Conservation (phyloP, 1,140 invertebrate species). For the Samia ricini region DNA sequence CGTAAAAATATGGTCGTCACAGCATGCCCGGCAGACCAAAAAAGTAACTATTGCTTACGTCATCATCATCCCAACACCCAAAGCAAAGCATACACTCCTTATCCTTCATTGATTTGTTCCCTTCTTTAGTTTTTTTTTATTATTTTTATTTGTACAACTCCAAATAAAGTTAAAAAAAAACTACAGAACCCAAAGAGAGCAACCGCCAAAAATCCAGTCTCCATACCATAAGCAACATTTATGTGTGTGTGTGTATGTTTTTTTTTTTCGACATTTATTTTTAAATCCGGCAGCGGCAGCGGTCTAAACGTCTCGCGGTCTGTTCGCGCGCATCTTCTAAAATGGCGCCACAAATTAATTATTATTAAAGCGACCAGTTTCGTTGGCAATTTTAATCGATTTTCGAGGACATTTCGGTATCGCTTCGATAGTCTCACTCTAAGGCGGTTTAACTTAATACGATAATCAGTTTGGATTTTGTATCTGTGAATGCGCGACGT, state of each 20-base stretch:
- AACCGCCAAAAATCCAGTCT: slow-evolving; percentile 37
- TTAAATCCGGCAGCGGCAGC: slow-evolving; percentile 61
- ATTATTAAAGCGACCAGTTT: slow-evolving; percentile 44
- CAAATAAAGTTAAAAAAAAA: background rate
- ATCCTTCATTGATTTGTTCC: too few species aligned
- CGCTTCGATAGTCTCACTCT: background rate
- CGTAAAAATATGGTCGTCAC: too few species aligned
- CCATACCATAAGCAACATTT: slow-evolving; percentile 37
- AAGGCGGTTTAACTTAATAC: background rate
- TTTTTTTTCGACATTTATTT: slow-evolving; percentile 54
- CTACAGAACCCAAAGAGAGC: slow-evolving; percentile 10
- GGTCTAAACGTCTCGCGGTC: slow-evolving; percentile 48
- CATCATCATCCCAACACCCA: too few species aligned
- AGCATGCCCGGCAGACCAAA: too few species aligned
- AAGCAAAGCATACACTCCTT: too few species aligned
- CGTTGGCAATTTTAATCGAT: slow-evolving; percentile 19
- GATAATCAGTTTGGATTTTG: slow-evolving; percentile 50
- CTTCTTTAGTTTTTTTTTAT: too few species aligned
- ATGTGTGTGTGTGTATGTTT: slow-evolving; percentile 37
- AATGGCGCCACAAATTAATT: slow-evolving; percentile 52
- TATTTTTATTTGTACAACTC: background rate
- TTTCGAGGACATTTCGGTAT: slow-evolving; percentile 1
- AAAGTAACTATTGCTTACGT: too few species aligned
- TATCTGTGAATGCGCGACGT: slow-evolving; percentile 52
- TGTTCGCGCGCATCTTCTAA: slow-evolving; percentile 36